phyloP scores from a whole-genome alignment of 2,888 invertebrate genomes.

The Morinoia aosen region DNA sequence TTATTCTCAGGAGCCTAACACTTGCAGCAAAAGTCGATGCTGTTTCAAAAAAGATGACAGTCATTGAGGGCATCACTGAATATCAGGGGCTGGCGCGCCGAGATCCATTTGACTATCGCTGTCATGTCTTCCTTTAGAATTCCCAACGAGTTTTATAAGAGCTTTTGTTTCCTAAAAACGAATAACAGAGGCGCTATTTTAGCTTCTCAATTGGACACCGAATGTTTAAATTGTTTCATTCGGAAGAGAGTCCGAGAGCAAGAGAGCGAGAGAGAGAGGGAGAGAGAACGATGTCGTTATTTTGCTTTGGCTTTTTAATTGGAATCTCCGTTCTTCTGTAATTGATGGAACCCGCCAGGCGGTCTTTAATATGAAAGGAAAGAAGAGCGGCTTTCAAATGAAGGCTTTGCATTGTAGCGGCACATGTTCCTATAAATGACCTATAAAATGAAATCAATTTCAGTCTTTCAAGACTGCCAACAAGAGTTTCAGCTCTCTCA shows the following conservation, averaged over 20 bases:
- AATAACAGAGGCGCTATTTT: slow-evolving; percentile 24
- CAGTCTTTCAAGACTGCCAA: background rate
- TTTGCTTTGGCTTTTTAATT: slow-evolving; percentile 31
- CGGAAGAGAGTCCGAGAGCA: background rate
- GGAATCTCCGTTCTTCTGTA: slow-evolving; percentile 30
- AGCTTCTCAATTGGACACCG: slow-evolving; percentile 41
- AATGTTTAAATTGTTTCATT: slow-evolving; percentile 50
- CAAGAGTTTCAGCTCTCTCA: background rate
- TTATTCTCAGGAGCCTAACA: background rate
- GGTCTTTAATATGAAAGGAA: slow-evolving; percentile 21
- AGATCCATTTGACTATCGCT: slow-evolving; percentile 22
- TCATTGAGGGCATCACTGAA: background rate
- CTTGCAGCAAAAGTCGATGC: background rate
- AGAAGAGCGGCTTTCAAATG: background rate
- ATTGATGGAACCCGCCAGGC: background rate
- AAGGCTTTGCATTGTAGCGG: background rate
- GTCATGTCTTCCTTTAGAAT: slow-evolving; percentile 26
- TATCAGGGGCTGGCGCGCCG: background rate
- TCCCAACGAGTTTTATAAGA: slow-evolving; percentile 18
- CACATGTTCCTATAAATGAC: slow-evolving; percentile 14
- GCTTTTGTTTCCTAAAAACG: slow-evolving; percentile 29
- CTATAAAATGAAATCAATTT: background rate
- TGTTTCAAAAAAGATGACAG: slow-evolving; percentile 17
- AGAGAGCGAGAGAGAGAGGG: slow-evolving; percentile 4
- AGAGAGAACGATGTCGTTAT: slow-evolving; percentile 26